Evolutionary conservation across 1,140 invertebrate genomes (phyloP), one percentile per base, ranked within the genome.

Genomic region (Drosophila pseudoobscura): DNA sequence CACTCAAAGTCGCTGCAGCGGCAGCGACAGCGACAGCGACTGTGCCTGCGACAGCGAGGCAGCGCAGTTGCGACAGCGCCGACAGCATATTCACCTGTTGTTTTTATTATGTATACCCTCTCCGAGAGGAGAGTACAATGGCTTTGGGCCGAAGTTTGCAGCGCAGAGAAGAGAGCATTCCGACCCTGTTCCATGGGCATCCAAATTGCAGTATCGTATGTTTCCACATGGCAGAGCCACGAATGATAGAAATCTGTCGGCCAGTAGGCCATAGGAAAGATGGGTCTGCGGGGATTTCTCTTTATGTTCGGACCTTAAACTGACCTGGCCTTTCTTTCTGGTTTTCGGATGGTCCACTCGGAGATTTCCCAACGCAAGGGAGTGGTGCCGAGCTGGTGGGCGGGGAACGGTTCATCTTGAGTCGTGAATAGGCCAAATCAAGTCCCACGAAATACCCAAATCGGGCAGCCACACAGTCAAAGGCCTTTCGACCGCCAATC

Each of bases 71-170:
- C 79, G 69, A 74, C 79, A 83, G 64, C 54, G 74, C 46, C 29
- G 74, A 39, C 17, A 43, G 65, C 61, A 31, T 65, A 75, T 63
- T 52, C 75, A 83, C 79, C 79, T 83, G 79, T 82, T 83, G 78
- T 78, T 77, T 41, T 59, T 75, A 9, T 35, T 39, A 5, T 4
- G 5, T 26, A 26, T 39, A 52, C 51, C 78, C 57, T 52, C 53
- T 17, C 51, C n/a, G 8, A 56, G 41, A 26, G 6, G 11, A 13
- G 35, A 13, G 35, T 8, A 5, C 11, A 5, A 3, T 39, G 35
- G 13, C 35, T 39, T 39, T 39, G 3, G 31, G 31, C 31, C 9
- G 9, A 9, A 3, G 31, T 9, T 9, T 35, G 31, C 2, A 3
- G 9, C 31, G 9, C 35, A 13, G 35, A 39, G 35, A 1, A 13